A percentile compares a stretch with the other conserved stretches of the same genome.
Evolutionary conservation across 1,140 invertebrate species (phyloP).

Genomic region (Phortica variegata): DNA sequence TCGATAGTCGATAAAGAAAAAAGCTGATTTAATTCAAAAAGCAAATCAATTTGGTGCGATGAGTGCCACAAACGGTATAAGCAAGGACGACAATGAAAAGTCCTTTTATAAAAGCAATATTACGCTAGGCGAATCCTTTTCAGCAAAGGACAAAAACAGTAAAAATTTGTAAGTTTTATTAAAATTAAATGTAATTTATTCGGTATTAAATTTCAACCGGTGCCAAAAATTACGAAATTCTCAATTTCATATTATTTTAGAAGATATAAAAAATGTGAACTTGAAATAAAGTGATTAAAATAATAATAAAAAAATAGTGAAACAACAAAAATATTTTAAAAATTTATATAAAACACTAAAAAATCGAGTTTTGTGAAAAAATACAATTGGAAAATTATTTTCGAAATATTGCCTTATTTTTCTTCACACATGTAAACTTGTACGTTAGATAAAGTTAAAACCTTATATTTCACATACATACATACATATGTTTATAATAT

Average conservation of each 20-base stretch:
- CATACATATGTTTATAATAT: too few relatives aligned
- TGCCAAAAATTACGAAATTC: too few relatives aligned
- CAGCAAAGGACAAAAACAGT: conserved; percentile 17
- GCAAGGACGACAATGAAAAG: conserved; percentile 36
- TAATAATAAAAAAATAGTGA: conserved; percentile 8
- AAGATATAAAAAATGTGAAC: not conserved
- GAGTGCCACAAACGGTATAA: conserved; percentile 31
- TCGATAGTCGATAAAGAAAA: too few relatives aligned
- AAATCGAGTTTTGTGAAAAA: not conserved
- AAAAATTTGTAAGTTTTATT: conserved; percentile 39
- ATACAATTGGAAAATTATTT: too few relatives aligned
- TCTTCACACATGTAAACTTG: too few relatives aligned
- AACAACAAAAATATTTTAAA: conserved; percentile 13
- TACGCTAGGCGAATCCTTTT: conserved; percentile 29
- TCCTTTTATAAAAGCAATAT: conserved; percentile 45
- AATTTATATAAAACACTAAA: conserved; percentile 5
- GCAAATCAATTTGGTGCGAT: conserved; percentile 18
- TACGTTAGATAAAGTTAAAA: too few relatives aligned
- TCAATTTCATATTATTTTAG: not conserved
- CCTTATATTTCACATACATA: too few relatives aligned
- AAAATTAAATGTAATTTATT: not conserved
- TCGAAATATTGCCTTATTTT: too few relatives aligned
- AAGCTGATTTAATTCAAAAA: too few relatives aligned
- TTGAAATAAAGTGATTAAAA: not conserved
- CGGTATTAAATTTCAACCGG: not conserved